A percentile compares a stretch with the other conserved stretches of the same genome.
Conservation (phyloP, 2,888 invertebrate species). For the Rosalia funebris region DNA sequence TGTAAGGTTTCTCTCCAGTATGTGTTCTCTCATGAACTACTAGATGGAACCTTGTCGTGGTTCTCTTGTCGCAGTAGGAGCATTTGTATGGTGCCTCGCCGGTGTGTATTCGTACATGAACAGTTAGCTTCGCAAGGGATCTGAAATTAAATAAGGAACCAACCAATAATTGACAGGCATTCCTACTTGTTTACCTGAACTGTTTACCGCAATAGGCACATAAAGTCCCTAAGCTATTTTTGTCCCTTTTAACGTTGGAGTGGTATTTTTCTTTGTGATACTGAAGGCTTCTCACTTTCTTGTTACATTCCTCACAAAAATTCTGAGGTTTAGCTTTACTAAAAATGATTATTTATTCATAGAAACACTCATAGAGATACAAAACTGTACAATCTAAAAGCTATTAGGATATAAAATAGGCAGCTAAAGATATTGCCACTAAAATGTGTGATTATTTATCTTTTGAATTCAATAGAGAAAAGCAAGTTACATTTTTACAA, state of each 20-base stretch:
- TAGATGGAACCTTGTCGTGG: conserved; percentile 50
- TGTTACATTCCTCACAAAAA: conserved; percentile 46
- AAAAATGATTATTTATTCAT: conserved; percentile 11
- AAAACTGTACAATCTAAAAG: too few species aligned
- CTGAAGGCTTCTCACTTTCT: conserved; percentile 44
- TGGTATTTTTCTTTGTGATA: conserved; percentile 37
- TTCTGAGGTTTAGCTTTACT: conserved; percentile 38
- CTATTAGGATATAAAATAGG: too few species aligned
- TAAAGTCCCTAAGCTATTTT: conserved; percentile 36
- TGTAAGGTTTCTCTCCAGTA: conserved; percentile 56
- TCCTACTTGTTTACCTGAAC: conserved; percentile 48
- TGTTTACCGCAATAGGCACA: conserved; percentile 56
- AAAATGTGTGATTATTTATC: too few species aligned
- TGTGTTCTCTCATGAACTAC: conserved; percentile 55
- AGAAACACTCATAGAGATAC: not conserved
- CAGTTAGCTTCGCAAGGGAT: conserved; percentile 41
- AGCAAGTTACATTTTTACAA: not conserved
- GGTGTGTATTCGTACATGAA: conserved; percentile 56
- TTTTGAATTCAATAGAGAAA: too few species aligned
- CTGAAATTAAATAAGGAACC: conserved; percentile 25
- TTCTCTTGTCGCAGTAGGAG: conserved; percentile 51
- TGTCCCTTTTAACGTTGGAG: conserved; percentile 9
- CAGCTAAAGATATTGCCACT: too few species aligned
- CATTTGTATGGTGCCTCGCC: conserved; percentile 57
- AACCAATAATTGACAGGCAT: not conserved